A percentile compares a stretch with the other conserved stretches of the same genome.
phyloP scores from a whole-genome alignment of 37 sponge, comb jelly and placozoan species.

The Corticium candelabrum region DNA sequence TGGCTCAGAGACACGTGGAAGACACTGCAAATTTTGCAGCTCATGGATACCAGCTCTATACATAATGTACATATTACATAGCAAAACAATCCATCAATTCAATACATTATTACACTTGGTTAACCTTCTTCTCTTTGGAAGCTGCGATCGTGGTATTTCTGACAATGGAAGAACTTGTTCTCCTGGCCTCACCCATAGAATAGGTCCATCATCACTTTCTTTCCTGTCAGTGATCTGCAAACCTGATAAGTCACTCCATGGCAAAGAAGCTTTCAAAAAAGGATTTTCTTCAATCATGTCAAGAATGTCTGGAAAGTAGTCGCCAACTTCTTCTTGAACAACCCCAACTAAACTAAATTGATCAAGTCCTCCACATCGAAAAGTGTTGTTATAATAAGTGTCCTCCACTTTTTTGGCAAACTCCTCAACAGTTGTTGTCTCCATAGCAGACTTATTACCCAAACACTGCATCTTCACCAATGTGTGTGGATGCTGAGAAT shows the following conservation, averaged over 20 bases:
- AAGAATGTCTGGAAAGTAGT: conserved; percentile 34
- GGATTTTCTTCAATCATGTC: conserved; percentile 59
- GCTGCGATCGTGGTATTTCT: no score
- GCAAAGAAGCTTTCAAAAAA: conserved; percentile 54
- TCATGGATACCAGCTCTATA: background rate
- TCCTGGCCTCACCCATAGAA: conserved; percentile 91
- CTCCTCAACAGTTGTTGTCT: conserved; percentile 50
- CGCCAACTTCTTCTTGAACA: conserved; percentile 79
- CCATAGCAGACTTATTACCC: conserved; percentile 33
- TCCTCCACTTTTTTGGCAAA: conserved; percentile 34
- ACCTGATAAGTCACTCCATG: conserved; percentile 77
- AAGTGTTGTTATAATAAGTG: conserved; percentile 46
- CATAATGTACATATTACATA: no score
- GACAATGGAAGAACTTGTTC: conserved; percentile 74
- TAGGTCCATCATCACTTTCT: conserved; percentile 92
- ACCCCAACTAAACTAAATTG: conserved; percentile 79
- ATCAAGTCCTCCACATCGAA: conserved; percentile 63
- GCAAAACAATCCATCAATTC: no score
- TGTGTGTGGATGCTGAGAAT: conserved; percentile 27
- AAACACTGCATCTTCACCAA: conserved; percentile 33
- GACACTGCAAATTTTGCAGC: conserved; percentile 40
- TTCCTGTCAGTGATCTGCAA: conserved; percentile 36
- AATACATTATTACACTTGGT: no score
- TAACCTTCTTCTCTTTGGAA: no score
- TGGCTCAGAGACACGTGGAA: conserved; percentile 2